Conservation (phyloP, 2,888 invertebrate species). For the Galerucella pusilla region DNA sequence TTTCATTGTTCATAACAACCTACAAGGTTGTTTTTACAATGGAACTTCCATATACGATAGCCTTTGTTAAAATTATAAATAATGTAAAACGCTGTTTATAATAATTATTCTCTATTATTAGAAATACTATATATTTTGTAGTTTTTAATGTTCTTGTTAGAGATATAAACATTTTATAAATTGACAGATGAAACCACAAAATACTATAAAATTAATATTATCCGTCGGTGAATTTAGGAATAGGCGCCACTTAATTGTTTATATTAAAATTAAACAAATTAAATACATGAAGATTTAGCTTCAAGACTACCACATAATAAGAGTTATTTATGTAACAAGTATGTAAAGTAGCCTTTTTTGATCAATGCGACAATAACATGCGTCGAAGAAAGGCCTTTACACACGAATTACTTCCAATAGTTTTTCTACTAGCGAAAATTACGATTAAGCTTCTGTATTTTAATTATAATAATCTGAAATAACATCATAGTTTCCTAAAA, state of each 20-base stretch:
- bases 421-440: too few species aligned
- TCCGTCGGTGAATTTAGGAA: not conserved
- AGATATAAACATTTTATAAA: not conserved
- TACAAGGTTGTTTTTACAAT: conserved; percentile 2
- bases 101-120: not conserved
- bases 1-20: not conserved
- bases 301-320: not conserved
- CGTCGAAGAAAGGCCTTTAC: too few species aligned
- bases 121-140: not conserved
- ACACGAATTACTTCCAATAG: too few species aligned
- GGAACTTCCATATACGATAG: not conserved
- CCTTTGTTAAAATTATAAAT: not conserved
- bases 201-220: too few species aligned
- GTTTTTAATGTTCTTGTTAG: not conserved
- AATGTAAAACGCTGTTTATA: not conserved
- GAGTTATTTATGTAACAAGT: too few species aligned
- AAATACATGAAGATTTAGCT: not conserved
- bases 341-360: too few species aligned
- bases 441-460: too few species aligned
- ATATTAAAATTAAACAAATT: not conserved
- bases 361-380: too few species aligned
- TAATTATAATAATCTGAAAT: too few species aligned
- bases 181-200: not conserved
- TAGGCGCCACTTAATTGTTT: not conserved
- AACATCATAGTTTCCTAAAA: too few species aligned